Evolutionary conservation across 1,140 invertebrate genomes (phyloP).

Genomic region (Chymomyza costata): DNA sequence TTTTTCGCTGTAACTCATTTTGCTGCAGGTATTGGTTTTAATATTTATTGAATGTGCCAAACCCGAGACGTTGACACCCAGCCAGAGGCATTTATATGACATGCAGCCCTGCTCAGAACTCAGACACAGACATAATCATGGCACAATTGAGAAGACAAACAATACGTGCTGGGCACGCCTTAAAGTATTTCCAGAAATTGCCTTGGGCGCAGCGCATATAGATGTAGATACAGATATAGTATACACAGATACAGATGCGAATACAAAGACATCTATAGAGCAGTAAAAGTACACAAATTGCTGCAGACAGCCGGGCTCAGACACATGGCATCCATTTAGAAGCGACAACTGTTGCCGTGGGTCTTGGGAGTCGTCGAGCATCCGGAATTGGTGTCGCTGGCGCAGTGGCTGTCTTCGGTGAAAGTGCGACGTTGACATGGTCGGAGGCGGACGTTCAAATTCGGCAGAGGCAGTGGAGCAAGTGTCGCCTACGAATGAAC

Average conservation of each 20-base stretch:
- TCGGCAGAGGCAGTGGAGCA: too few relatives aligned
- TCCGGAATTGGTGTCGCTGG: too few relatives aligned
- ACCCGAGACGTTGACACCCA: slow-evolving; percentile 2
- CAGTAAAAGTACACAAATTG: slow-evolving; percentile 62
- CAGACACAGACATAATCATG: slow-evolving; percentile 49
- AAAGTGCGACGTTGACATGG: too few relatives aligned
- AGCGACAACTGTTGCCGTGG: slow-evolving; percentile 53
- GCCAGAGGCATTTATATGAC: slow-evolving; percentile 1
- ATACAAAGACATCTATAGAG: too few relatives aligned
- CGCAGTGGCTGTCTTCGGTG: too few relatives aligned
- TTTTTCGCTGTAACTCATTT: too few relatives aligned
- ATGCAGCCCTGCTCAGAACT: too few relatives aligned
- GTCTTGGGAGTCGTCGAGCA: too few relatives aligned
- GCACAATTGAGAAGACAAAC: slow-evolving; percentile 57
- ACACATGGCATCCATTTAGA: too few relatives aligned
- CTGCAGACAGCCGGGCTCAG: slow-evolving; percentile 43
- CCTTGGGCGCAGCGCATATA: slow-evolving; percentile 45
- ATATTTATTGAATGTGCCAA: slow-evolving; percentile 52
- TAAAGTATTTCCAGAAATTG: slow-evolving; percentile 10
- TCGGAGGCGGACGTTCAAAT: too few relatives aligned
- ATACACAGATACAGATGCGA: slow-evolving; percentile 2
- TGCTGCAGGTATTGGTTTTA: too few relatives aligned
- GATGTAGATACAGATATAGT: slow-evolving; percentile 8
- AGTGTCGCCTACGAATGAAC: slow-evolving; percentile 68
- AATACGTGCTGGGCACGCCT: slow-evolving; percentile 46